These are phyloP conservation scores for Carcharodon carcharias DNA, from an alignment of 2,797 vertebrate genomes.

Conservation along the genomic window DNA sequence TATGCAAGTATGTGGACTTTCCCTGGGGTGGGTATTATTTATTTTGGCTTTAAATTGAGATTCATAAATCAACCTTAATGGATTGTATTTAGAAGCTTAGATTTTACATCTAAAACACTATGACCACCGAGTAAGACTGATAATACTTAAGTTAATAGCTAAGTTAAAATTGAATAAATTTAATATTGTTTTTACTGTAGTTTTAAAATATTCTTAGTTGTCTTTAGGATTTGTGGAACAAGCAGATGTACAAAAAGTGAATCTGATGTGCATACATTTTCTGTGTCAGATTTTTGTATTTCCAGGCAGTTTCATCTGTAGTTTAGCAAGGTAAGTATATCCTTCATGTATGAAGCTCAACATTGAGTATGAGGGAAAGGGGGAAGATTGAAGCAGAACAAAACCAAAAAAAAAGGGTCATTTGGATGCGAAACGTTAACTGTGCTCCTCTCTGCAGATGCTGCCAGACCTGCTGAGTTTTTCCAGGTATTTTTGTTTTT, in stretches of 20 bases:
- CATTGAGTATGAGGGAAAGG: background rate
- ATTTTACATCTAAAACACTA: background rate
- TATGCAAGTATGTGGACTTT: background rate
- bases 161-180: background rate
- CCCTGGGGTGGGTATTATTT: constrained; percentile 6
- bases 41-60: constrained; percentile 5
- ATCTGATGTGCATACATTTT: background rate
- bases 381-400: background rate
- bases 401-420: no score
- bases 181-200: background rate
- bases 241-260: background rate
- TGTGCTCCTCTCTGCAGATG: no score
- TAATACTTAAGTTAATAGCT: background rate
- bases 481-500: no score
- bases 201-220: background rate
- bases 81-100: background rate
- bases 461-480: no score
- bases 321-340: background rate
- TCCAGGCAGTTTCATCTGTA: background rate
- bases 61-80: background rate
- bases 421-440: no score
- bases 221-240: background rate
- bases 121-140: background rate
- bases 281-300: background rate
- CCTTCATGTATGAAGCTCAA: background rate